Percentiles rank a stretch among this genome's conserved stretches.
Conservation (phyloP, 1,140 invertebrate species). For the Druon quercuslanigerum region DNA sequence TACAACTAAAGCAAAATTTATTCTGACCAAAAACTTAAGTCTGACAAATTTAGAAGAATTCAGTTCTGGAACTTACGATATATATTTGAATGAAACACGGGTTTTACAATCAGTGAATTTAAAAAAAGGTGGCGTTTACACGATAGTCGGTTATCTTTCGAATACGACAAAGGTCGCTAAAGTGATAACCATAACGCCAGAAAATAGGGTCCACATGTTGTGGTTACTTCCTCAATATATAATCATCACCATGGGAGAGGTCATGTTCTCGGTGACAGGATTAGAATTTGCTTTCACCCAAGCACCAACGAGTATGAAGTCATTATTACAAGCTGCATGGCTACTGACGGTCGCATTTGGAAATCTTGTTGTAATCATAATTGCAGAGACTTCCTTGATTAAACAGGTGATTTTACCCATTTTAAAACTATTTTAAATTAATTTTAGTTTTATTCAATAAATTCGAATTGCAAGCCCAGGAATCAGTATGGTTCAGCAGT, state of each 20-base stretch:
- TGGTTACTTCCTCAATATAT: slow-evolving; percentile 93
- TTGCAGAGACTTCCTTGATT: slow-evolving; percentile 83
- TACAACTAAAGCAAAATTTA: neutral
- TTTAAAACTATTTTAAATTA: neutral
- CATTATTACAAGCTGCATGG: slow-evolving; percentile 92
- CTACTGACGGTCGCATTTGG: slow-evolving; percentile 92
- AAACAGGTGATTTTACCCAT: slow-evolving; percentile 77
- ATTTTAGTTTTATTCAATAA: no score
- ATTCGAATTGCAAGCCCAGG: no score
- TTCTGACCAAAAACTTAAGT: slow-evolving; percentile 1
- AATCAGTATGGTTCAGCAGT: no score
- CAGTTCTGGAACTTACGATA: slow-evolving; percentile 65
- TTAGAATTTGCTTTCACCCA: slow-evolving; percentile 94
- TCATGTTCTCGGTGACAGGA: slow-evolving; percentile 94
- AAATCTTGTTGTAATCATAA: slow-evolving; percentile 91
- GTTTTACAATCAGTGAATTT: slow-evolving; percentile 63
- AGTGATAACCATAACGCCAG: slow-evolving; percentile 76
- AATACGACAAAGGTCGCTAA: slow-evolving; percentile 45
- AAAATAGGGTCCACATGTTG: slow-evolving; percentile 86
- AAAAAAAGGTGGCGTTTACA: slow-evolving; percentile 78
- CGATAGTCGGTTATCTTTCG: slow-evolving; percentile 72
- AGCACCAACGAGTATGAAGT: slow-evolving; percentile 94
- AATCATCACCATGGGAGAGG: slow-evolving; percentile 87
- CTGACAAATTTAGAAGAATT: slow-evolving; percentile 68
- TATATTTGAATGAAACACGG: slow-evolving; percentile 61